These are phyloP conservation scores for Cygnus olor DNA, from an alignment of 2,797 vertebrate genomes.

Conservation along the genomic window DNA sequence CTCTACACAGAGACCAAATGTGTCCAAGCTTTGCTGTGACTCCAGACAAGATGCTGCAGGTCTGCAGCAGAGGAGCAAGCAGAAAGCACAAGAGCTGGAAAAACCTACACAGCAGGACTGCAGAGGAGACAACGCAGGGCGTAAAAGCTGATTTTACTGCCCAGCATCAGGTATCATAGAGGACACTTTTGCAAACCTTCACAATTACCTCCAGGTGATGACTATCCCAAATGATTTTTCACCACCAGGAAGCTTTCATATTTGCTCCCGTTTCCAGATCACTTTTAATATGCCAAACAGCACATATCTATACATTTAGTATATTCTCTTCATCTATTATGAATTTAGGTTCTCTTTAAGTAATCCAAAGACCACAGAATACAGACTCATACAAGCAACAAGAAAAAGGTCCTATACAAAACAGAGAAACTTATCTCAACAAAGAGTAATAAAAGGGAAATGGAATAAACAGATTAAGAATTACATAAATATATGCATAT, in stretches of 20 bases:
- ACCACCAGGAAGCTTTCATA: background rate
- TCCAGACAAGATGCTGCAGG: background rate
- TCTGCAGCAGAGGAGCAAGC: background rate
- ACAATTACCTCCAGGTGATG: background rate
- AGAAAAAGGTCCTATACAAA: background rate
- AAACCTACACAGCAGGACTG: background rate
- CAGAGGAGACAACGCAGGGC: background rate
- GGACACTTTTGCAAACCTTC: background rate
- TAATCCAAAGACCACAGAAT: background rate
- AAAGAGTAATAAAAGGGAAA: background rate
- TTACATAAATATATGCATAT: background rate
- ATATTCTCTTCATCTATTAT: background rate
- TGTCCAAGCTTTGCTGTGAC: background rate
- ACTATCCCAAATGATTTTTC: background rate
- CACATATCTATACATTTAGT: background rate
- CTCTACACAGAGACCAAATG: background rate
- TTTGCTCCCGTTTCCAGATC: background rate
- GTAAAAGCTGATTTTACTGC: background rate
- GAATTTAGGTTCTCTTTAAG: background rate
- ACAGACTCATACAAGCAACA: background rate
- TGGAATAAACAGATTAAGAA: background rate
- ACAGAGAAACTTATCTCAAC: background rate
- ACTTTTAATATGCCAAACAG: background rate
- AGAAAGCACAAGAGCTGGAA: background rate
- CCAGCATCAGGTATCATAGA: background rate